These are phyloP conservation scores for Odontothrips loti DNA, from an alignment of 2,888 invertebrate genomes.

Conservation along the genomic window DNA sequence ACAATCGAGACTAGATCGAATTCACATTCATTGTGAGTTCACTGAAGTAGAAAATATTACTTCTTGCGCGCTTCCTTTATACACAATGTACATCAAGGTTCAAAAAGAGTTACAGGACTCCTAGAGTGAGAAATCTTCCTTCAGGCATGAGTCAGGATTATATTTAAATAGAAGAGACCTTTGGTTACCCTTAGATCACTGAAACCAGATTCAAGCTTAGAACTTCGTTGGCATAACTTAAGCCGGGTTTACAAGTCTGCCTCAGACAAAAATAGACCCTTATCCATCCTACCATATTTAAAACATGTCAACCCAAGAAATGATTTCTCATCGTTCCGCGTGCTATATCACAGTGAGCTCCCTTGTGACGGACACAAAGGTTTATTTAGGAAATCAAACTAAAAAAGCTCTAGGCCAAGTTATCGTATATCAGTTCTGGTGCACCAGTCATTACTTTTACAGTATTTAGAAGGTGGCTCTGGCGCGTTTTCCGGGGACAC, in stretches of 20 bases:
- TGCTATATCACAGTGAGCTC: slow-evolving; percentile 22
- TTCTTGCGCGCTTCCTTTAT: neutral
- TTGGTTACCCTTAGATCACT: neutral
- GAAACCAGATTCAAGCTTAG: neutral
- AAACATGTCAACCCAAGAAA: slow-evolving; percentile 1
- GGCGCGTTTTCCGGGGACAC: neutral
- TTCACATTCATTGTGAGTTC: neutral
- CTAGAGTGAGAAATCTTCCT: neutral
- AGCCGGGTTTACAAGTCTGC: slow-evolving; percentile 19
- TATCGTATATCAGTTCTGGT: slow-evolving; percentile 1
- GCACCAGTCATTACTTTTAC: slow-evolving; percentile 5
- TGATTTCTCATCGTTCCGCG: slow-evolving; percentile 12
- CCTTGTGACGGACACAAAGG: slow-evolving; percentile 1
- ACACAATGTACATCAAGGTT: slow-evolving; percentile 3
- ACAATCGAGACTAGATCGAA: slow-evolving; percentile 4
- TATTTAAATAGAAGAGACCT: neutral
- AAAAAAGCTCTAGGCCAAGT: slow-evolving; percentile 24
- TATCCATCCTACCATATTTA: neutral
- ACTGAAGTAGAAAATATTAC: neutral
- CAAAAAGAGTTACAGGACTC: slow-evolving; percentile 8
- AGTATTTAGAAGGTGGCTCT: neutral
- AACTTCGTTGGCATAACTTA: slow-evolving; percentile 2
- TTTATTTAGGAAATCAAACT: slow-evolving; percentile 2
- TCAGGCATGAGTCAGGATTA: neutral
- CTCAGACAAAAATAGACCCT: neutral